Conservation (phyloP, 2,797 vertebrate species). For the Sebastes minor region DNA sequence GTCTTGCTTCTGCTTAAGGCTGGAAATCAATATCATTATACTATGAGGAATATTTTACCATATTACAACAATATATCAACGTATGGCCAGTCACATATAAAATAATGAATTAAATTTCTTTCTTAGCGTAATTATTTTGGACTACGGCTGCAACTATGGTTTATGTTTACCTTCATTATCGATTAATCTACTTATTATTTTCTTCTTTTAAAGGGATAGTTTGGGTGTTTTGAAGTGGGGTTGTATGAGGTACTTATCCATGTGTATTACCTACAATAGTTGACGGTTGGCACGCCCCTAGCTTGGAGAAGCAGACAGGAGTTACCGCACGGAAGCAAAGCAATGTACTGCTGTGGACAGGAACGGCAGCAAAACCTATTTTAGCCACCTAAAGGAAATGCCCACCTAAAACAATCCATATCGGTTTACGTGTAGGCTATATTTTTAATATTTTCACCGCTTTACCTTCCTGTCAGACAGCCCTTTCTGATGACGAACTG, state of each 20-base stretch:
- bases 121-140: not conserved
- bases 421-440: too few species aligned
- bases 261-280: too few species aligned
- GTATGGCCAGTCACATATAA: not conserved
- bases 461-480: too few species aligned
- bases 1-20: constrained; percentile 7
- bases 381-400: too few species aligned
- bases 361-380: too few species aligned
- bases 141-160: not conserved
- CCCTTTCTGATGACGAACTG: too few species aligned
- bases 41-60: constrained; percentile 21
- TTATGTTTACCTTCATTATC: not conserved
- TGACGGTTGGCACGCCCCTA: too few species aligned
- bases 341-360: too few species aligned
- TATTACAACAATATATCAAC: not conserved
- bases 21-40: constrained; percentile 48
- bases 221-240: not conserved
- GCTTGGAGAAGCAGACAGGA: too few species aligned
- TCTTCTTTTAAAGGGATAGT: not conserved
- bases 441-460: too few species aligned
- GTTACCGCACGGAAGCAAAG: too few species aligned
- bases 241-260: not conserved
- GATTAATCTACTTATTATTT: not conserved
- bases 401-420: too few species aligned
- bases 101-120: not conserved